Conservation (phyloP, 2,888 invertebrate genomes). For the Toxonevra muliebris region DNA sequence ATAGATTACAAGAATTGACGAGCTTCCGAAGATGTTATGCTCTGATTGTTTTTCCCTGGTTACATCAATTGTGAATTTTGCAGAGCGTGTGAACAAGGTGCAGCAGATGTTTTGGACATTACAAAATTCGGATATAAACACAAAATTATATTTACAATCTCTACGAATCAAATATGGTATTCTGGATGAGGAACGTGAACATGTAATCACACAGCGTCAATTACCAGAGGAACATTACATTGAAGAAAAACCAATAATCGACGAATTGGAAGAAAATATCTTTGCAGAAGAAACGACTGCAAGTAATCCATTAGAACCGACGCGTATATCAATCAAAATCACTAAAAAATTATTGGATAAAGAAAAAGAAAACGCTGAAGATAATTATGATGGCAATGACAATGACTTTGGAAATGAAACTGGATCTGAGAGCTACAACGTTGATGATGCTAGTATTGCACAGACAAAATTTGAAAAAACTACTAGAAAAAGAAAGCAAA, state of each 20-base stretch:
- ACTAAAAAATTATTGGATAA: no score
- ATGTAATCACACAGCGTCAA: conserved; percentile 33
- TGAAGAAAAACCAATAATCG: conserved; percentile 45
- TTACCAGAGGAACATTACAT: conserved; percentile 46
- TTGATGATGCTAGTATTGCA: no score
- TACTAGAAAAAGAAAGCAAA: no score
- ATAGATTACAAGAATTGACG: conserved; percentile 55
- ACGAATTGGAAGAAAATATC: conserved; percentile 24
- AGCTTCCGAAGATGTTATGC: conserved; percentile 53
- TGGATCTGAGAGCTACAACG: no score
- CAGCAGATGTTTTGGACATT: conserved; percentile 54
- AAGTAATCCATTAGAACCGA: no score
- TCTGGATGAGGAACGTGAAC: conserved; percentile 40
- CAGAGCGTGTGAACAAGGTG: conserved; percentile 55
- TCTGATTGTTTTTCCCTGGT: conserved; percentile 52
- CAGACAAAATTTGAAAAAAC: no score
- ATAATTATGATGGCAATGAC: no score
- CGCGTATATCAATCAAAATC: no score
- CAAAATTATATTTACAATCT: conserved; percentile 26
- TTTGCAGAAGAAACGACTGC: not conserved
- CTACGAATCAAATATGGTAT: conserved; percentile 46
- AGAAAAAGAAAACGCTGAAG: no score
- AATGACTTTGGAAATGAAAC: no score
- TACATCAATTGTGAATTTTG: conserved; percentile 49
- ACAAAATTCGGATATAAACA: conserved; percentile 42